phyloP scores from a whole-genome alignment of 2,113 vertebrate species.

The Tyto alba region DNA sequence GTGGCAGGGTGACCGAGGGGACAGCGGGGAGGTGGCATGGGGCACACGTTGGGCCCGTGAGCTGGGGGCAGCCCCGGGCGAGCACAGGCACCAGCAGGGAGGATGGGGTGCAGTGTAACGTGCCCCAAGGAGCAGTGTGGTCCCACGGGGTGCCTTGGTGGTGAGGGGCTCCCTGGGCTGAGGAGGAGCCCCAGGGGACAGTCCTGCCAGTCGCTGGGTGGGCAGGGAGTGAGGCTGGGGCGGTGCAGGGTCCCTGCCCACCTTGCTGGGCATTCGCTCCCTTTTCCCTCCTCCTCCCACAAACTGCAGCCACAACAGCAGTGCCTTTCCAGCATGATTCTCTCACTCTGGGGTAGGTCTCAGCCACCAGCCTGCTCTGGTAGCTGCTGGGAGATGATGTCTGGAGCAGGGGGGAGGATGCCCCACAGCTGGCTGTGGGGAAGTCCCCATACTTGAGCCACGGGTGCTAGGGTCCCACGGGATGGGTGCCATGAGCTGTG shows the following conservation, averaged over 20 bases:
- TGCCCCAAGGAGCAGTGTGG: background rate
- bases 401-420: background rate
- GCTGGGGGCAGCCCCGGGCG: background rate
- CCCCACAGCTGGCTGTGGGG: background rate
- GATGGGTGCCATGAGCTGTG: accelerated
- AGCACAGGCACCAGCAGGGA: background rate
- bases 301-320: background rate
- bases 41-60: background rate
- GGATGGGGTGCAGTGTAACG: background rate
- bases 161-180: background rate
- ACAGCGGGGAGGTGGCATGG: background rate
- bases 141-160: too few relatives aligned
- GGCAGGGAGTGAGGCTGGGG: background rate
- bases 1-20: accelerated
- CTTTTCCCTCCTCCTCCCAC: background rate
- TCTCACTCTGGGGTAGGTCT: background rate
- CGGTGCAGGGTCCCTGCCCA: accelerated
- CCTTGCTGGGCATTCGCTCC: background rate
- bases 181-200: background rate
- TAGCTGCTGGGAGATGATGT: background rate
- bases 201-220: background rate
- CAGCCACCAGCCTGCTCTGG: background rate
- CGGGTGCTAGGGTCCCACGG: accelerated
- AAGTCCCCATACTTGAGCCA: accelerated
- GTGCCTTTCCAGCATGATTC: background rate